These are phyloP conservation scores for Cebidichthys violaceus DNA, from an alignment of 2,113 vertebrate genomes.

Conservation along the genomic window DNA sequence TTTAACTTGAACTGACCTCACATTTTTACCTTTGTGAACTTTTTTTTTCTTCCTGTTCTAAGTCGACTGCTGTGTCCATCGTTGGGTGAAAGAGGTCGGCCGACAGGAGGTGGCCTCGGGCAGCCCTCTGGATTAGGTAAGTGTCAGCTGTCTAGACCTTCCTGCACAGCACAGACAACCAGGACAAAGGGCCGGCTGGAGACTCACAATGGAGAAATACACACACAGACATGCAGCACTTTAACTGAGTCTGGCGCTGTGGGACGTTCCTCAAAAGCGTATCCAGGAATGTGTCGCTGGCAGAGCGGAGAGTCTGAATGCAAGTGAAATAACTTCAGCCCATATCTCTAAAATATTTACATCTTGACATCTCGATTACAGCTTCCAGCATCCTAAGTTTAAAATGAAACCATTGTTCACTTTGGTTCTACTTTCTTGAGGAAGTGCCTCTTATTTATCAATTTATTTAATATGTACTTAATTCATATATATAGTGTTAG, in stretches of 20 bases:
- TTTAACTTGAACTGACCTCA: not conserved
- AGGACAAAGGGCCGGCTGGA: conserved; percentile 65
- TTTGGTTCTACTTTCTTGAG: not conserved
- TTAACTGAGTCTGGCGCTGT: conserved; percentile 36
- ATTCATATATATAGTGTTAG: not conserved
- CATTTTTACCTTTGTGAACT: not conserved
- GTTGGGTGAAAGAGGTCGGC: conserved; percentile 44
- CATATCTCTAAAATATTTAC: not conserved
- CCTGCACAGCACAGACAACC: conserved; percentile 53
- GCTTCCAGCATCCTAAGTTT: not conserved
- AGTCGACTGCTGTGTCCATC: not conserved
- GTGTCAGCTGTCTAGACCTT: conserved; percentile 73
- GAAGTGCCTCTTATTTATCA: not conserved
- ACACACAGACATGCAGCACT: conserved; percentile 21
- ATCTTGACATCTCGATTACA: not conserved
- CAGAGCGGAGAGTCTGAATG: conserved; percentile 9
- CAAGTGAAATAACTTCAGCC: not conserved
- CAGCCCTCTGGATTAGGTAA: conserved; percentile 64
- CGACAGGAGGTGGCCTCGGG: conserved; percentile 50
- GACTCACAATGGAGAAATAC: conserved; percentile 57
- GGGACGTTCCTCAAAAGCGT: conserved; percentile 63
- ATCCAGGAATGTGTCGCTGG: conserved; percentile 22
- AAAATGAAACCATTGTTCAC: not conserved
- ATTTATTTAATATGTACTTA: not conserved
- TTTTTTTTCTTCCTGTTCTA: not conserved